Evolutionary conservation across 2,888 invertebrate species (phyloP).

Genomic region (Brachyptera putata): DNA sequence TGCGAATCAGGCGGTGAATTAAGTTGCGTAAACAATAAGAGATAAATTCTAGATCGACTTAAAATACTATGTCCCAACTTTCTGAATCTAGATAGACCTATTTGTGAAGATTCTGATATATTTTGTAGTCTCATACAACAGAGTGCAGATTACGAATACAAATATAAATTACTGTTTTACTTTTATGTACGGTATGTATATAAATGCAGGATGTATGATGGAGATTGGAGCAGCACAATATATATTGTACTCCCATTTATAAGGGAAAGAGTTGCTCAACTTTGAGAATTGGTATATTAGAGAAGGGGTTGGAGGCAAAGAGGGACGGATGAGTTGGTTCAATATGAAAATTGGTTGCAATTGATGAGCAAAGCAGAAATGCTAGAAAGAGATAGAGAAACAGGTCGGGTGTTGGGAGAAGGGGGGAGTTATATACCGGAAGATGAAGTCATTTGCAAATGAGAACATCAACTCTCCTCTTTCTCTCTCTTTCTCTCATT

Average conservation of each 20-base stretch:
- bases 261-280: slow-evolving; percentile 21
- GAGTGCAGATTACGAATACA: no score
- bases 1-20: no score
- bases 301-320: slow-evolving; percentile 5
- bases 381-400: slow-evolving; percentile 24
- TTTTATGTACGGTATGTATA: no score
- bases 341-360: slow-evolving; percentile 35
- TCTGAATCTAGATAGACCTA: no score
- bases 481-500: slow-evolving; percentile 10
- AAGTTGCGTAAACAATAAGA: no score
- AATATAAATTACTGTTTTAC: no score
- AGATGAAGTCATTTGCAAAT: slow-evolving; percentile 34
- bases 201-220: no score
- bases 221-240: slow-evolving; percentile 11
- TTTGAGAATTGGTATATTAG: slow-evolving; percentile 9
- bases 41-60: no score
- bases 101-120: no score
- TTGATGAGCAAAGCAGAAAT: slow-evolving; percentile 32
- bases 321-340: slow-evolving; percentile 31
- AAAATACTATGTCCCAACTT: no score
- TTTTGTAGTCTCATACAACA: no score
- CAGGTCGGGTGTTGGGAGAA: slow-evolving; percentile 4
- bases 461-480: slow-evolving; percentile 25
- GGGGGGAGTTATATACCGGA: slow-evolving; percentile 23
- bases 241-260: slow-evolving; percentile 21